Evolutionary conservation across 2,888 invertebrate genomes (phyloP), one percentile per base, ranked within the genome.

Genomic region (Frankliniella fusca): DNA sequence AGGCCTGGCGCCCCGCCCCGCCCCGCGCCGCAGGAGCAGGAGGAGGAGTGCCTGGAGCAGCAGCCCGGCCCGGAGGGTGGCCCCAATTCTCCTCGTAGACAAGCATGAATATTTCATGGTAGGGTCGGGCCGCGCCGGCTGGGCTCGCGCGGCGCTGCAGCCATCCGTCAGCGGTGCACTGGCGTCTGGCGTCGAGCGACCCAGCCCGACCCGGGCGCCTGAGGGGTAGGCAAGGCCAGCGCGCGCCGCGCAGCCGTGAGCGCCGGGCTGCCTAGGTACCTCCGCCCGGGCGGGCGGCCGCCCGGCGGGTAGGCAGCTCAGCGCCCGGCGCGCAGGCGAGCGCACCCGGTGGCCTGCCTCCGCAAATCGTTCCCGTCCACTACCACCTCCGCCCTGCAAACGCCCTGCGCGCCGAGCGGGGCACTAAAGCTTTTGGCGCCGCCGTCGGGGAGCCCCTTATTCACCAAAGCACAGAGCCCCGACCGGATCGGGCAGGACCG

Each of bases 21-120:
- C 15, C 54, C 7, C 15, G 15, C 7, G 54, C 54, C 54, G 54
- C 54, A n/a, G 3, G 20, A 3, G 3, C 65, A n/a, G 65, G 12
- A 15, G 65, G 65, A 23, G 70, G n/a, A 20, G 70, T 0, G 9
- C 23, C n/a, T 2, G 65, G 65, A n/a, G 65, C n/a, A 18, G 65
- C n/a, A 50, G 50, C 10, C 9, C 10, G 50, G 15, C n/a, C 23
- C 7, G 23, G 27, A 70, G 27, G 27, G 70, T 23, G 27, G 70
- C 10, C 5, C 7, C 23, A 23, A 27, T 23, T 23, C 70, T 10
- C 23, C 11, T n/a, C 70, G 9, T 11, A n/a, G 23, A 10, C 70
- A 12, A 10, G 23, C 70, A 76, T 76, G 70, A 76, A 76, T 76
- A 76, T 76, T 76, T 76, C 70, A 76, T 76, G 70, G 70, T 76